Base-by-base conservation (phyloP, 1,140 invertebrate genomes). In the Caenorhabditis briggsae region DNA sequence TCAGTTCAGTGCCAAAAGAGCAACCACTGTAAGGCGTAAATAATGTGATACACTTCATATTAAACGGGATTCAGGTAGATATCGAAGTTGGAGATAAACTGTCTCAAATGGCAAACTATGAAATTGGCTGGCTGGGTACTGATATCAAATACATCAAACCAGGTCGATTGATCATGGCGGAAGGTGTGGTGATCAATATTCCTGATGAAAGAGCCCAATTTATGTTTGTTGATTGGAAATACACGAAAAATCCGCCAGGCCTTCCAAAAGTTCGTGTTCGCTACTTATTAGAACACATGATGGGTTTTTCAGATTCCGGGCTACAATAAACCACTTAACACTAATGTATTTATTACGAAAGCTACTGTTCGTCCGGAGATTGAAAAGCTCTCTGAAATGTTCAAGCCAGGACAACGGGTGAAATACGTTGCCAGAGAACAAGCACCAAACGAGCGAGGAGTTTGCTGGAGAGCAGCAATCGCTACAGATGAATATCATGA, bases 401-500 rank as follows among this genome's bases (percentile, higher is more conserved):
- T 70, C 41, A 70, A 70, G 9, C 64, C 64, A 16, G 64, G 64
- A 14, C 64, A 70, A 46, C 41, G 64, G 1, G 83, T 84, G 6
- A 64, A 70, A 50, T 50, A 65, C 14, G 43, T 64, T 2, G 83
- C 61, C 8, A 50, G 58, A 33, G 83, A 84, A 50, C 83, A 84
- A 41, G 83, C 48, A 2, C 56, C 83, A 7, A 84, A 84, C 50
- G 83, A 84, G n/a, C 20, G 55, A 50, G 46, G 61, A 11, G 43
- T 50, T 9, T 48, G 46, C 2, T 84, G 83, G 83, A 64, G 61
- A 53, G 83, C 83, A 18, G 61, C 46, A 33, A n/a, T 84, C 14
- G 83, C 83, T 11, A 84, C 83, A 25, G 83, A 84, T 53, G 83
- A 84, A 25, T 48, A 50, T n/a, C 61, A 84, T 43, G 41, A 50